phyloP scores from a whole-genome alignment of 2,888 invertebrate genomes.

The Sturmia bella region DNA sequence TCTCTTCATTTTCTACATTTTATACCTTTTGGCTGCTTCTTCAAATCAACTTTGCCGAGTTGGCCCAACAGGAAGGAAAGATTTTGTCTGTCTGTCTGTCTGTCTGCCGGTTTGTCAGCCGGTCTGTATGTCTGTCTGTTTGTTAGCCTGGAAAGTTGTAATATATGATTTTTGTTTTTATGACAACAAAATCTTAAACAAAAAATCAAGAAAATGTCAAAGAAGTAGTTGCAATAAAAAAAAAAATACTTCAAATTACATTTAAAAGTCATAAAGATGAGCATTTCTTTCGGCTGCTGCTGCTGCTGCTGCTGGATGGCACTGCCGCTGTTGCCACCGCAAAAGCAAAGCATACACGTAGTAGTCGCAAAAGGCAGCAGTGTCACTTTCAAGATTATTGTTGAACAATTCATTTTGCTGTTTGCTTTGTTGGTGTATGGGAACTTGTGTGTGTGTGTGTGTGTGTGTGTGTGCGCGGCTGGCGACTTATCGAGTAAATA shows the following conservation, averaged over 20 bases:
- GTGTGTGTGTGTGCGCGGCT: constrained; percentile 5
- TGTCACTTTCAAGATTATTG: constrained; percentile 54
- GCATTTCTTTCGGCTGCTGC: constrained; percentile 47
- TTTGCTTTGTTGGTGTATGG: constrained; percentile 59
- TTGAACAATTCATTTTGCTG: constrained; percentile 40
- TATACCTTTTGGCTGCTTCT: constrained; percentile 34
- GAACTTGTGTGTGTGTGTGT: constrained; percentile 17
- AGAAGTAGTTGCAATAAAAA: constrained; percentile 3
- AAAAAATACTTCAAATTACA: constrained; percentile 61
- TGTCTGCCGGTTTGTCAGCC: constrained; percentile 16
- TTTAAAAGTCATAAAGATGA: constrained; percentile 56
- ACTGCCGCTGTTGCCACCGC: background rate
- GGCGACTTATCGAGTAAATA: constrained; percentile 66
- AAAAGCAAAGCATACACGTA: background rate
- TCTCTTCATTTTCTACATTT: constrained; percentile 27
- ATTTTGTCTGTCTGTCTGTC: background rate
- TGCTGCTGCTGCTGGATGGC: background rate
- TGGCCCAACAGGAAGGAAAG: background rate
- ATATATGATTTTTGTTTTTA: constrained; percentile 70
- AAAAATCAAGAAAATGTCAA: constrained; percentile 21
- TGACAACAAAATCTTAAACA: constrained; percentile 46
- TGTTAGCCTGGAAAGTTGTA: constrained; percentile 66
- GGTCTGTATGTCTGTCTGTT: background rate
- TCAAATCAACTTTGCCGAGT: background rate
- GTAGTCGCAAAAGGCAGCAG: constrained; percentile 44